Conservation (phyloP, 2,888 invertebrate genomes). For the Lepidocyrtinus sp. region DNA sequence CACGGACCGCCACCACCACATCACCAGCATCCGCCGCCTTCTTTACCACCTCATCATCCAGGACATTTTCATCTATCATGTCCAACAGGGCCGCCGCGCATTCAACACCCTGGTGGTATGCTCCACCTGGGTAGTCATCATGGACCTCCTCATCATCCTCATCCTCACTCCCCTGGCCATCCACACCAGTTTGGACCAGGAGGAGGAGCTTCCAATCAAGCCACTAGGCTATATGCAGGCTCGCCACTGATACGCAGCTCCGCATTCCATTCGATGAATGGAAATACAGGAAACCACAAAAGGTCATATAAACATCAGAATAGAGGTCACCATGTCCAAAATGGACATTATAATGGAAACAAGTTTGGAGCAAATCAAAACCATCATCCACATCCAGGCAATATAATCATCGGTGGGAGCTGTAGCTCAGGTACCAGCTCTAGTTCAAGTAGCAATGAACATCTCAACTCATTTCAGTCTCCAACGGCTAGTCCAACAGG, state of each 20-base stretch:
- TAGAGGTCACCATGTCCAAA: conserved; percentile 9
- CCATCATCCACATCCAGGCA: conserved; percentile 11
- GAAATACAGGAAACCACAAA: conserved; percentile 14
- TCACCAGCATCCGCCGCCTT: conserved; percentile 26
- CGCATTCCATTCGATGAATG: conserved; percentile 18
- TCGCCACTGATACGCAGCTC: conserved; percentile 40
- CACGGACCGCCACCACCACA: too few species aligned
- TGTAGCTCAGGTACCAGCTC: conserved; percentile 35
- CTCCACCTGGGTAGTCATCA: conserved; percentile 27
- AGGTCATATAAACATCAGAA: conserved; percentile 31
- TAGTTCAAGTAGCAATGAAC: conserved; percentile 43
- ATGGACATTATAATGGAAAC: not conserved
- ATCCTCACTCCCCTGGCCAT: conserved; percentile 21
- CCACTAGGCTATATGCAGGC: conserved; percentile 43
- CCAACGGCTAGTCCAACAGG: conserved; percentile 22
- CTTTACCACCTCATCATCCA: conserved; percentile 28
- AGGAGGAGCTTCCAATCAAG: conserved; percentile 24
- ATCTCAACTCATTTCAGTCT: conserved; percentile 39
- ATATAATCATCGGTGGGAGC: conserved; percentile 16
- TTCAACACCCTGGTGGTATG: conserved; percentile 36
- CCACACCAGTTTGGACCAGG: conserved; percentile 22
- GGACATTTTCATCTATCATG: conserved; percentile 33
- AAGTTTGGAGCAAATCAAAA: conserved; percentile 10
- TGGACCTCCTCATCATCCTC: conserved; percentile 21
- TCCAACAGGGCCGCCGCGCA: conserved; percentile 36